Evolutionary conservation across 2,113 vertebrate genomes (phyloP).

Genomic region (Riparia riparia): DNA sequence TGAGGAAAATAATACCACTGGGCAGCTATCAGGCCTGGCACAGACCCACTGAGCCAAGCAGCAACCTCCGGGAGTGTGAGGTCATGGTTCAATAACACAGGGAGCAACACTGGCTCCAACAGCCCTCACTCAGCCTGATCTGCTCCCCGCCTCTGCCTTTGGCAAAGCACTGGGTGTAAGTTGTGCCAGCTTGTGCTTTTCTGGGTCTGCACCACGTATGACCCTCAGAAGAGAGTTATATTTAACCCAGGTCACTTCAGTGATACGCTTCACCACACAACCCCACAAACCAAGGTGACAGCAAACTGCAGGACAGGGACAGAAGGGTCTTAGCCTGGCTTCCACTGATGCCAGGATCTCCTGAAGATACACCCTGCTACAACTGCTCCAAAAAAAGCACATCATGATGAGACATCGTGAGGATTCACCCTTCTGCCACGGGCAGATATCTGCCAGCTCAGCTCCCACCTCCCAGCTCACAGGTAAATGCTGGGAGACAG

Average conservation of each 20-base stretch:
- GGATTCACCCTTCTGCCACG: background rate
- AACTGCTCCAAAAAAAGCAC: background rate
- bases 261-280: fast-evolving
- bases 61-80: background rate
- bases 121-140: background rate
- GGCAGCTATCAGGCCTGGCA: background rate
- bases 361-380: background rate
- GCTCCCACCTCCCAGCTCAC: background rate
- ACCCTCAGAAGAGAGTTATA: background rate
- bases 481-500: background rate
- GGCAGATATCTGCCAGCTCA: background rate
- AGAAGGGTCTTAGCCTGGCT: background rate
- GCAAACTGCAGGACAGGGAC: background rate
- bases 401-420: background rate
- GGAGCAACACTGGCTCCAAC: background rate
- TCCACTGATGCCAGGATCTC: background rate
- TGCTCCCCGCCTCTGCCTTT: background rate
- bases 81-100: background rate
- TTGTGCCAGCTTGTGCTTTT: background rate
- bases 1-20: background rate
- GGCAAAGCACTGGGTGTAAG: background rate
- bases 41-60: background rate
- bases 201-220: background rate
- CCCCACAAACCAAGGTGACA: background rate
- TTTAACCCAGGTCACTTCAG: conserved; percentile 10